Base-by-base conservation (phyloP, 30 jellyfish, hydroid and myxozoan genomes). In the Turritopsis rubra region DNA sequence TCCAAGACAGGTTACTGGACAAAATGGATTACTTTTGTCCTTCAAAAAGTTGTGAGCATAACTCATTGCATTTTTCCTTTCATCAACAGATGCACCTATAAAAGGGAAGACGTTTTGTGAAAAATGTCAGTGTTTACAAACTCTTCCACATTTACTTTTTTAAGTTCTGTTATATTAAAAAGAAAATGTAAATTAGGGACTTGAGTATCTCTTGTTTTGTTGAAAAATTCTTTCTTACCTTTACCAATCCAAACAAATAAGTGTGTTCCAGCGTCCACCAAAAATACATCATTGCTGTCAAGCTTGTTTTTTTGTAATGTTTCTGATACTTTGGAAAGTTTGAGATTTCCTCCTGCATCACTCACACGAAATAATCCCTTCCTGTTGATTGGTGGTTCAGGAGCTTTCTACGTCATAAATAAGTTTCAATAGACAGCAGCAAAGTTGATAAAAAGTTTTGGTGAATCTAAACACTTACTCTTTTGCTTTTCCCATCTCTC, bases 161-260 rank as follows among this genome's bases (percentile, higher is more conserved):
- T 3, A 41, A 41, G 60, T 41, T 41, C 60, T 13, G 13, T 41
- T 3, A 41, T 41, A 41, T 5, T n/a, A n/a, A n/a, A n/a, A n/a
- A n/a, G 21, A 60, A 60, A 60, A 0, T 0, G 21, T 18, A 21
- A 60, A 23, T 60, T 60, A 60, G 19, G 19, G 73, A 21, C 21
- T 23, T 60, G 19, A 60, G 21, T n/a, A n/a, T n/a, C n/a, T n/a
- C n/a, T n/a, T n/a, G n/a, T n/a, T n/a, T n/a, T n/a, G n/a, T n/a
- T 8, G 77, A 68, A 22, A 7, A 7, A 23, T 22, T 24, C 20
- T 74, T 27, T 26, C 70, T 74, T 23, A 74, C 82, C 85, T 72
- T 79, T 80, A 17, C 97, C 97, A 79, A 91, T 66, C 97, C 97
- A 91, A 28, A 91, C 97, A 79, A 80, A 91, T 85, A 94, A 86